phyloP scores from a whole-genome alignment of 2,797 vertebrate genomes.

The Macropus fuliginosus region DNA sequence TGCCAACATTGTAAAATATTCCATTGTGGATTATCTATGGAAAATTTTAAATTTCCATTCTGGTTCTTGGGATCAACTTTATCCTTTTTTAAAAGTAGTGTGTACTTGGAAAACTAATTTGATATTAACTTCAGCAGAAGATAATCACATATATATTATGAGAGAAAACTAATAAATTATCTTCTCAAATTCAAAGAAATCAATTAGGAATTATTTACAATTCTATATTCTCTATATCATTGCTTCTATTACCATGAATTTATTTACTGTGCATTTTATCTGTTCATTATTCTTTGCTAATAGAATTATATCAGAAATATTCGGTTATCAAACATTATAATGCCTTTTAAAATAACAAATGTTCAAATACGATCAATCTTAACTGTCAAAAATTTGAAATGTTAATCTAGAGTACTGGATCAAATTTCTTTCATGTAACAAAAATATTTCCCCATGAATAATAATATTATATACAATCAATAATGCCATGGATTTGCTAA shows the following conservation, averaged over 20 bases:
- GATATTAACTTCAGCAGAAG: constrained; percentile 13
- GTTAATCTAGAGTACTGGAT: constrained; percentile 25
- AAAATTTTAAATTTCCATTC: constrained; percentile 35
- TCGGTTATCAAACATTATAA: constrained; percentile 38
- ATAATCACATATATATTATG: constrained; percentile 4
- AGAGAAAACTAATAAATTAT: constrained; percentile 48
- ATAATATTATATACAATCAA: background rate
- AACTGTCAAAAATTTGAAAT: constrained; percentile 31
- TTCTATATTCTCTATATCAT: constrained; percentile 11
- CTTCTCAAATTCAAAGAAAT: constrained; percentile 42
- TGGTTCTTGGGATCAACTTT: constrained; percentile 43
- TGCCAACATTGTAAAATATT: background rate
- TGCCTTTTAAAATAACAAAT: constrained; percentile 47
- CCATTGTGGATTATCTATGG: constrained; percentile 14
- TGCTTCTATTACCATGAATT: constrained; percentile 38
- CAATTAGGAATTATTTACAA: background rate
- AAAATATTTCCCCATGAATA: background rate
- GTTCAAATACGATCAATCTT: constrained; percentile 18
- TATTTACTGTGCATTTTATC: constrained; percentile 15
- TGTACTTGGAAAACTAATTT: constrained; percentile 53
- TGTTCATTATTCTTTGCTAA: constrained; percentile 30
- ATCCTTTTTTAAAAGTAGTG: constrained; percentile 12
- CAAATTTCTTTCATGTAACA: constrained; percentile 46
- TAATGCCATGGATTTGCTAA: constrained; percentile 23
- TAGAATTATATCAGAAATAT: constrained; percentile 53